phyloP scores from a whole-genome alignment of 2,797 vertebrate genomes.

The Apodemus agrarius region DNA sequence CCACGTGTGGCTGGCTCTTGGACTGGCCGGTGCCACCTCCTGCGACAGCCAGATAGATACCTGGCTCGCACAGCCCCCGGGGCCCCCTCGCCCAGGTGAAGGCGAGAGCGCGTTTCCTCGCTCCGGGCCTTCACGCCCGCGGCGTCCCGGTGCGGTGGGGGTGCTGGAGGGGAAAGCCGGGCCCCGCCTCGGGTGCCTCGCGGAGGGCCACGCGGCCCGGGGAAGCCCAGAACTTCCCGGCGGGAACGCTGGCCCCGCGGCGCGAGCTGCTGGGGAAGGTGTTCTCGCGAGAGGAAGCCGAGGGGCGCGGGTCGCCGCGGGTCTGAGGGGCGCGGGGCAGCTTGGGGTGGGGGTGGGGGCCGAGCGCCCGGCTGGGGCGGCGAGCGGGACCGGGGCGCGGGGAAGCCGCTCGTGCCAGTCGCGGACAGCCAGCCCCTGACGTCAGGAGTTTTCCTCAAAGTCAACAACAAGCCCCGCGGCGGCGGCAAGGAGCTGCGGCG shows the following conservation, averaged over 20 bases:
- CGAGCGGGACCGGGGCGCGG: constrained; percentile 69
- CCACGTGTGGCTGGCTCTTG: fast-evolving
- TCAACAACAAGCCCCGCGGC: constrained; percentile 90
- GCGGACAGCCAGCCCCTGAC: constrained; percentile 88
- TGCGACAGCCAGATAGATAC: fast-evolving
- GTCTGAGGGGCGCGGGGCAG: constrained; percentile 65
- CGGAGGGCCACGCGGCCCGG: constrained; percentile 78
- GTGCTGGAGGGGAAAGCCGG: not conserved
- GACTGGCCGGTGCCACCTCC: not conserved
- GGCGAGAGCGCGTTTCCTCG: not conserved
- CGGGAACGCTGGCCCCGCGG: constrained; percentile 48
- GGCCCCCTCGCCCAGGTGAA: not conserved
- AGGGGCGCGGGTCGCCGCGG: constrained; percentile 66
- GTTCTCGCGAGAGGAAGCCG: constrained; percentile 80
- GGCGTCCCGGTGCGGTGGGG: not conserved
- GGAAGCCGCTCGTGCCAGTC: constrained; percentile 85
- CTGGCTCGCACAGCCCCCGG: not conserved
- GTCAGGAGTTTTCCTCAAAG: constrained; percentile 94
- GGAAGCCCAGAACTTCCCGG: constrained; percentile 70
- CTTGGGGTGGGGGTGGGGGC: no score
- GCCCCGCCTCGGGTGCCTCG: constrained; percentile 34
- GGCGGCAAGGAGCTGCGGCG: constrained; percentile 71
- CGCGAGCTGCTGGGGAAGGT: constrained; percentile 50
- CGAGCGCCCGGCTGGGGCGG: constrained; percentile 16
- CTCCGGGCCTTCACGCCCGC: not conserved